Evolutionary conservation across 1,140 invertebrate species (phyloP), one percentile per base, ranked within the genome.

Genomic region (Drosophila insularis): DNA sequence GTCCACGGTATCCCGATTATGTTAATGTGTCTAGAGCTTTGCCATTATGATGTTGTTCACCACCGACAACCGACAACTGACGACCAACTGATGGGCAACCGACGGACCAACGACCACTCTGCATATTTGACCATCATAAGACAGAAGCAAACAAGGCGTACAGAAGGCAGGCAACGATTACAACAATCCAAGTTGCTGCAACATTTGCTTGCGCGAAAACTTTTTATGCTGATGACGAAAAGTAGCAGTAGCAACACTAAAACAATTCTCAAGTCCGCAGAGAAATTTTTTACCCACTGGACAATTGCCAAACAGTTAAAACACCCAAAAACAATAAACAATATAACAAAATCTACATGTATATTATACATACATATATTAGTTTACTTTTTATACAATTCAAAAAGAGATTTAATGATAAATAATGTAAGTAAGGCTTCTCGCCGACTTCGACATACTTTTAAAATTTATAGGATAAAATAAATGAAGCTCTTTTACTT

Each of bases 21-120:
- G 81, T 86, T 86, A 87, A 86, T 86, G 82, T 76, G 82, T 71
- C 82, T 78, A 59, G 74, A 81, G 81, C 80, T 71, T 66, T 81
- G 71, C 71, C 78, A 81, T 86, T 86, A 86, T 86, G 78, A 86
- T 78, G 81, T 79, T 86, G 81, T 81, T 75, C 81, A 39, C 69
- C 64, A 72, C 35, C 35, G 35, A 13, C 10, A 13, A 37, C 35
- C 35, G 35, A 37, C 35, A 37, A 37, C 35, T 37, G 76, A 80
- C 81, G 72, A 35, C 32, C 32, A 35, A 35, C 32, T 35, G 32
- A 35, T 5, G 27, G 10, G 8, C 32, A 35, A 35, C 7, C 10
- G 10, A 35, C 11, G 35, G 35, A 13, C 35, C 35, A 37, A 79
- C 59, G 17, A 39, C 73, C 74, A 81, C 79, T 87, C 82, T 87